These are phyloP conservation scores for Neogobius melanostomus DNA, from an alignment of 2,113 vertebrate species.

Conservation along the genomic window DNA sequence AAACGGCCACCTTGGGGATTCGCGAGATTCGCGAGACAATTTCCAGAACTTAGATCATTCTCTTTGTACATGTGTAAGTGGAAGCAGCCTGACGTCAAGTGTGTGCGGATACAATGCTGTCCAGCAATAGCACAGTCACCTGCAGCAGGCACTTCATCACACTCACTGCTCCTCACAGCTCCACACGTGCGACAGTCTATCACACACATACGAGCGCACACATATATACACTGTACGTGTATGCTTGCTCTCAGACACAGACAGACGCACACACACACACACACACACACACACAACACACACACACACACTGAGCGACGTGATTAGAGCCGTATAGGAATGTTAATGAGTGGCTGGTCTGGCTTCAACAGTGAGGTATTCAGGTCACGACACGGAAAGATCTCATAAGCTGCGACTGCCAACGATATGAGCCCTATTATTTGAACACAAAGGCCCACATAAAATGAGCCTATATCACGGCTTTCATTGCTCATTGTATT, in stretches of 20 bases:
- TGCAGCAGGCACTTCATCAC: conserved; percentile 40
- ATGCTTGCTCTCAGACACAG: not conserved
- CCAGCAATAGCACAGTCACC: conserved; percentile 19
- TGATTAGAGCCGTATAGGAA: conserved; percentile 67
- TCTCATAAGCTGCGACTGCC: conserved; percentile 32
- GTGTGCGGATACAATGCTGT: not conserved
- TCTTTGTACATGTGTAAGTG: not conserved
- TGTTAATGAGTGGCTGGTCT: conserved; percentile 69
- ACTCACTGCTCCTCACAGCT: conserved; percentile 14
- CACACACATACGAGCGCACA: not conserved
- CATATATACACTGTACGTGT: not conserved
- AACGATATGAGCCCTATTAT: conserved; percentile 28
- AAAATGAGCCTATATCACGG: not conserved
- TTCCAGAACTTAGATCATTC: no score
- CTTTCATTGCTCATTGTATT: not conserved
- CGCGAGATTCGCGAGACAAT: no score
- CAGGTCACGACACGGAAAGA: conserved; percentile 66
- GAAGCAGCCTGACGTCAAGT: not conserved
- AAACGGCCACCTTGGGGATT: no score
- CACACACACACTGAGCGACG: conserved; percentile 15
- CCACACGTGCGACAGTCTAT: conserved; percentile 37
- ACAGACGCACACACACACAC: conserved; percentile 10
- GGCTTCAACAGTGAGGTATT: conserved; percentile 62
- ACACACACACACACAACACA: not conserved
- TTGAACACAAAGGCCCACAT: conserved; percentile 9